These are phyloP conservation scores for Ephestia elutella DNA, from an alignment of 1,140 invertebrate species.

Conservation along the genomic window DNA sequence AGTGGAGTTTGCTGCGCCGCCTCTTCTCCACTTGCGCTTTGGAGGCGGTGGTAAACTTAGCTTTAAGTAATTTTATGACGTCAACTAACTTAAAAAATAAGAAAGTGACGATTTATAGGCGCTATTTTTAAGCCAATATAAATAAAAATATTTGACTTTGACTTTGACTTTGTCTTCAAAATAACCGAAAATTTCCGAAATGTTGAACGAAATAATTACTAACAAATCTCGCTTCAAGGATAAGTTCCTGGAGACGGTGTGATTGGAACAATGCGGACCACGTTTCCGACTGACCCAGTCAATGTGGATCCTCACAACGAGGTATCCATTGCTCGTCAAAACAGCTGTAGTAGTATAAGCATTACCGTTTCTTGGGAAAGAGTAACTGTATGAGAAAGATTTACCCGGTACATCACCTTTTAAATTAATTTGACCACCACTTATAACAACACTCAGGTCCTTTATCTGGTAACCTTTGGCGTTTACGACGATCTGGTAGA, in stretches of 20 bases:
- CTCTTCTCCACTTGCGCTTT: too few relatives aligned
- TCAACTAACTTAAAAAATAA: too few relatives aligned
- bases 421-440: neutral
- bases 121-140: too few relatives aligned
- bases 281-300: neutral
- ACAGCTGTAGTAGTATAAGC: neutral
- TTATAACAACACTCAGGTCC: neutral
- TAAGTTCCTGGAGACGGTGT: neutral
- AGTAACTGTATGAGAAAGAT: neutral
- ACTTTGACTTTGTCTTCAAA: too few relatives aligned
- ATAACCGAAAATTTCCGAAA: too few relatives aligned
- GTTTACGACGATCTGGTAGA: neutral
- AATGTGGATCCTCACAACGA: neutral
- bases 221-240: neutral
- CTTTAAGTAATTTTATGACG: too few relatives aligned
- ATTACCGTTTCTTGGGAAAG: neutral
- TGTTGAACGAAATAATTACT: too few relatives aligned
- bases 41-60: too few relatives aligned
- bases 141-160: too few relatives aligned
- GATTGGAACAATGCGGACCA: neutral
- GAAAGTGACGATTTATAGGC: too few relatives aligned
- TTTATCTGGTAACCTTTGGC: neutral
- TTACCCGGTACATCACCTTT: neutral
- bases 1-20: too few relatives aligned
- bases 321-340: neutral